Evolutionary conservation across 1,140 invertebrate genomes (phyloP).

Genomic region (Drosophila tani): DNA sequence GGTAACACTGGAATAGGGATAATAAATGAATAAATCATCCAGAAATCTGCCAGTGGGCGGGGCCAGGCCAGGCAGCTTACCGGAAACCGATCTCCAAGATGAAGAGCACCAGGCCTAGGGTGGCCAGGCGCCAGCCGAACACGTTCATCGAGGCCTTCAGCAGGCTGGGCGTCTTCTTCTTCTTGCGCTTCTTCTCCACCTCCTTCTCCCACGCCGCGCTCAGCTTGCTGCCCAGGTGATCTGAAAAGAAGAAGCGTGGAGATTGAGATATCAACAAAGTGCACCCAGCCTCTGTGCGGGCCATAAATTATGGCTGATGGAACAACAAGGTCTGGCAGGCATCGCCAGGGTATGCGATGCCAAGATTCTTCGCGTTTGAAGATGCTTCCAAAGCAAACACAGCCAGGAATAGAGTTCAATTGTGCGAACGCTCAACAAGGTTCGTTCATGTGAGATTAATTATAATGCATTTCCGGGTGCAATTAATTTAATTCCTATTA

Average conservation of each 20-base stretch:
- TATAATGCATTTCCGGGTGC: background rate
- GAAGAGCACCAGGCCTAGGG: constrained; percentile 70
- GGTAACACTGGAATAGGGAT: constrained; percentile 86
- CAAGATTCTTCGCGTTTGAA: constrained; percentile 4
- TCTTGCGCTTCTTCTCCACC: constrained; percentile 70
- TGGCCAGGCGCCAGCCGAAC: constrained; percentile 74
- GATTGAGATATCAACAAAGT: constrained; percentile 43
- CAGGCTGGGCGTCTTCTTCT: constrained; percentile 76
- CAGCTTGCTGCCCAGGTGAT: constrained; percentile 68
- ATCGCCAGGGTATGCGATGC: background rate
- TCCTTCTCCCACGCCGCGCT: constrained; percentile 78
- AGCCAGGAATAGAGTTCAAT: background rate
- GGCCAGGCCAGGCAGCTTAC: constrained; percentile 51
- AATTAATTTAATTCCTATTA: background rate
- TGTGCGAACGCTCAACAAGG: background rate
- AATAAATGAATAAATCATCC: constrained; percentile 54
- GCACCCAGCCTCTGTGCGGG: constrained; percentile 1
- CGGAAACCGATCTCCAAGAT: constrained; percentile 80
- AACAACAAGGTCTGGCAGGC: constrained; percentile 7
- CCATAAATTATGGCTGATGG: constrained; percentile 21
- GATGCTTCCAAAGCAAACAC: constrained; percentile 16
- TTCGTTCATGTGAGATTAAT: background rate
- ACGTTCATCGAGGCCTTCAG: constrained; percentile 70
- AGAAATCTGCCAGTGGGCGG: constrained; percentile 16
- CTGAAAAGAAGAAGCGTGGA: constrained; percentile 31